Evolutionary conservation across 2,888 invertebrate genomes (phyloP), one percentile per base, ranked within the genome.

Genomic region (Erebia aethiops): DNA sequence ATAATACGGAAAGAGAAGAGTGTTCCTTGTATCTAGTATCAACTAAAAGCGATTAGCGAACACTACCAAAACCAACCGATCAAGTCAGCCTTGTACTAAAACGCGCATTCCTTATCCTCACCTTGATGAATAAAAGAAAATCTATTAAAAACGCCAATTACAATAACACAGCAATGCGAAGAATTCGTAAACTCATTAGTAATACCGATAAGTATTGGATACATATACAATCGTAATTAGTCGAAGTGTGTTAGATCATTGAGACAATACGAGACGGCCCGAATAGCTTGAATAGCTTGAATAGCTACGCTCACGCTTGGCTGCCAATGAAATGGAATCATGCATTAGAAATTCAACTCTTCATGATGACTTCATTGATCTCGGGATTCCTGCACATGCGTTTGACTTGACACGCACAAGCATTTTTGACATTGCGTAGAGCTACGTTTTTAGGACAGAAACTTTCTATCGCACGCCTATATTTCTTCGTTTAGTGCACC

Each of bases 281-380:
- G 87, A 90, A 90, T 90, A 87, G 13, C 64, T 8, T 13, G 87
- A 89, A 90, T 91, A 88, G 83, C 82, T 74, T 77, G 84, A 85
- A 89, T 89, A 85, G 82, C 82, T 74, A 84, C 84, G 88, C 89
- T 88, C 89, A 89, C 90, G 88, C 88, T 89, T 86, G 83, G 85
- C 80, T 89, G 89, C 89, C 90, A 91, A 90, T 88, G 91, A 92
- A 92, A 91, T 89, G 88, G 91, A 92, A 91, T 91, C 87, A 87
- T 83, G 83, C 84, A 87, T 84, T 90, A 91, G 91, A 92, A 91
- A 91, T 92, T 89, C 87, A 87, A 84, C 85, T 86, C 81, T 81
- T 85, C 84, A 46, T 85, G 88, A 91, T 90, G 90, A 90, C 90
- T 91, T 89, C 88, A 92, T 88, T 88, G 88, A 82, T 80, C 81